phyloP scores from a whole-genome alignment of 2,888 invertebrate genomes.

The Charanyca ferruginea region DNA sequence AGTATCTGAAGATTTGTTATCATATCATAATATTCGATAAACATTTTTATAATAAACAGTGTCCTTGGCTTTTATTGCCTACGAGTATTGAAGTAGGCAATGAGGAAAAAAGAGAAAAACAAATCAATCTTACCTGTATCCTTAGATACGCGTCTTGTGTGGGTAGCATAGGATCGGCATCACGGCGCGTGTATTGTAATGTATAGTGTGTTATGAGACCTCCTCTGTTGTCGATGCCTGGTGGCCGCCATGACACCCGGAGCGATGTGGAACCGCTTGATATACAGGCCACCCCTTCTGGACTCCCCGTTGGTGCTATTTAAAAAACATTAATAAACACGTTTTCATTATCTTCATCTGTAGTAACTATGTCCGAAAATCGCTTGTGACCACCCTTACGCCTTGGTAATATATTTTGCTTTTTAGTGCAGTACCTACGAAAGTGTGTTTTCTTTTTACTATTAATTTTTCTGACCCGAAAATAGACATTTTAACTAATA shows the following conservation, averaged over 20 bases:
- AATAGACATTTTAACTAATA: neutral
- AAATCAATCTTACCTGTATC: constrained; percentile 76
- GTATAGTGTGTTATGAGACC: constrained; percentile 91
- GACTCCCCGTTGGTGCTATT: constrained; percentile 94
- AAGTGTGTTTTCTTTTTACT: no score
- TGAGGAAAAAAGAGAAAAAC: neutral
- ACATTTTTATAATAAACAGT: neutral
- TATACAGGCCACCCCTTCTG: constrained; percentile 93
- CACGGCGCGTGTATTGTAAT: constrained; percentile 84
- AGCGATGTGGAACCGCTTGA: constrained; percentile 94
- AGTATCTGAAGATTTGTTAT: constrained; percentile 7
- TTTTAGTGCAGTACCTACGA: no score
- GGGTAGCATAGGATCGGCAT: constrained; percentile 83
- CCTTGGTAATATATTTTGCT: no score
- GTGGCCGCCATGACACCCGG: constrained; percentile 94
- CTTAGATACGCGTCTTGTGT: constrained; percentile 85
- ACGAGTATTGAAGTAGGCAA: neutral
- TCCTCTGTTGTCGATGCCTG: constrained; percentile 93
- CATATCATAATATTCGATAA: neutral
- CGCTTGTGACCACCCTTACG: no score
- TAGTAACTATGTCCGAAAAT: no score
- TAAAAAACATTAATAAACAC: constrained; percentile 13
- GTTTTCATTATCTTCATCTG: no score
- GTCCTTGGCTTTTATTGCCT: neutral
- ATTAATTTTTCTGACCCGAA: neutral